Conservation (phyloP, 1,140 invertebrate species). For the Batillaria attramentaria region DNA sequence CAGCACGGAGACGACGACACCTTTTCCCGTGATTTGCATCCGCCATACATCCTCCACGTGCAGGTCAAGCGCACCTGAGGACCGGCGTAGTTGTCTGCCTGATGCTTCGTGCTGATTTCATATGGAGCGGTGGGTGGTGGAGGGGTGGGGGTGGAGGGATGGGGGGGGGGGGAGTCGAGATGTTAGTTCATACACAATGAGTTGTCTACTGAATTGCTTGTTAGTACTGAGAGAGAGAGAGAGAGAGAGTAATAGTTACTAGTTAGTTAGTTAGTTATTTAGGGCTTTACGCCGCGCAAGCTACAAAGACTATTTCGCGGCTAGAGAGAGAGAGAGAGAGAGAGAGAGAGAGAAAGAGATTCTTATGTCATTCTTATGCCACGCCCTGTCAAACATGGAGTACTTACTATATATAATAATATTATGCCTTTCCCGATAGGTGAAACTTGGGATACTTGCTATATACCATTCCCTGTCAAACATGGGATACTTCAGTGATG, state of each 20-base stretch:
- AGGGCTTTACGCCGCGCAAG: too few relatives aligned
- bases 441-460: conserved; percentile 78
- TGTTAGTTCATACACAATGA: not conserved
- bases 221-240: not conserved
- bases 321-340: too few relatives aligned
- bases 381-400: too few relatives aligned
- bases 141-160: not conserved
- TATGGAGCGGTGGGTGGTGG: not conserved
- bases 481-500: too few relatives aligned
- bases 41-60: conserved; percentile 91
- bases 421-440: not conserved
- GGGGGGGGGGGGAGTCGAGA: not conserved
- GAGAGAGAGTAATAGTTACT: too few relatives aligned
- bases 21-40: conserved; percentile 95
- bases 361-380: too few relatives aligned
- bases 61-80: not conserved
- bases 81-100: not conserved
- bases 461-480: too few relatives aligned
- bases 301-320: too few relatives aligned
- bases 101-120: not conserved
- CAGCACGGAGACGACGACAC: conserved; percentile 92
- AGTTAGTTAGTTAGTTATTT: too few relatives aligned
- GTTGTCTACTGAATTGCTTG: not conserved
- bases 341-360: too few relatives aligned
- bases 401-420: not conserved